Evolutionary conservation across 2,888 invertebrate species (phyloP).

Genomic region (Pegoplata infirma): DNA sequence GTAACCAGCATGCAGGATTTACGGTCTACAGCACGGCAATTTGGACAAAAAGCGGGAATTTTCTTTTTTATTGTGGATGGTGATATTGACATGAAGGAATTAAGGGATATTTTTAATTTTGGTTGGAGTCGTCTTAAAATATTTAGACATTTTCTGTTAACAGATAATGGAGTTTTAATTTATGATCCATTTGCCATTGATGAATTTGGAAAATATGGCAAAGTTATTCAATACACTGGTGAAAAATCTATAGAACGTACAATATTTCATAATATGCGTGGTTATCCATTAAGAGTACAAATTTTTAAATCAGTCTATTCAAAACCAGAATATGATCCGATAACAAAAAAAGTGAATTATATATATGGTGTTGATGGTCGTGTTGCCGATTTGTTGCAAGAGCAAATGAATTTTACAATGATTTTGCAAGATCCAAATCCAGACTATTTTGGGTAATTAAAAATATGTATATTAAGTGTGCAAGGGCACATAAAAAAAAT

Average conservation of each 20-base stretch:
- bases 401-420: constrained; percentile 73
- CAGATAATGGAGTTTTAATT: constrained; percentile 65
- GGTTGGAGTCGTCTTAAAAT: constrained; percentile 68
- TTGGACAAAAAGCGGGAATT: constrained; percentile 64
- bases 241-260: constrained; percentile 62
- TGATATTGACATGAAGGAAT: constrained; percentile 51
- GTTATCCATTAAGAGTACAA: constrained; percentile 76
- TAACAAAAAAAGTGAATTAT: constrained; percentile 64
- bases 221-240: constrained; percentile 65
- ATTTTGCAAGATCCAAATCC: constrained; percentile 71
- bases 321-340: constrained; percentile 66
- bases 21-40: constrained; percentile 52
- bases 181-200: constrained; percentile 70
- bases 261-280: constrained; percentile 73
- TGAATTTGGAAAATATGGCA: constrained; percentile 65
- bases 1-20: constrained; percentile 66
- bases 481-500: no score
- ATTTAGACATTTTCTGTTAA: constrained; percentile 68
- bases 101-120: constrained; percentile 66
- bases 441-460: constrained; percentile 74
- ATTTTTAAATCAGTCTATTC: constrained; percentile 76
- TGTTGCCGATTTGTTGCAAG: constrained; percentile 69
- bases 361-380: constrained; percentile 73
- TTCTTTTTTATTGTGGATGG: constrained; percentile 69
- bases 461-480: no score